Percentiles rank a stretch among this genome's conserved stretches.
Evolutionary conservation across 2,888 invertebrate species (phyloP).

Genomic region (Polydrusus tereticollis): DNA sequence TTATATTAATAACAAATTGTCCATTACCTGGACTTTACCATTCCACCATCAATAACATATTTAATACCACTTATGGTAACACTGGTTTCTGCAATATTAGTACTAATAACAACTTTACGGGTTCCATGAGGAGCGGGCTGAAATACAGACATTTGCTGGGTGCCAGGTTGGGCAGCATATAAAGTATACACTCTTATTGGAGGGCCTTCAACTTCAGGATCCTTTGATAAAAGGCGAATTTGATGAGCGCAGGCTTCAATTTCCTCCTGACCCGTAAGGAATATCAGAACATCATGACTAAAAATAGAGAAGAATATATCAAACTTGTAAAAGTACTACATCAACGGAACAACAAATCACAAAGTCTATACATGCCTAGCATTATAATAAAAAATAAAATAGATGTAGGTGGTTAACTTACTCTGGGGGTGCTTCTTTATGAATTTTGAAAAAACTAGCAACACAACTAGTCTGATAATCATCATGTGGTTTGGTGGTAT

Average conservation of each 20-base stretch:
- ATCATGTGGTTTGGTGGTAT: slow-evolving; percentile 78
- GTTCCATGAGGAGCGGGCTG: slow-evolving; percentile 77
- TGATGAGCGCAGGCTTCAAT: slow-evolving; percentile 88
- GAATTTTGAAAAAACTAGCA: slow-evolving; percentile 91
- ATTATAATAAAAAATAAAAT: background rate
- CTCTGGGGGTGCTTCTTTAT: slow-evolving; percentile 84
- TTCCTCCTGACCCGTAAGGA: slow-evolving; percentile 97
- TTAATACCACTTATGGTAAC: slow-evolving; percentile 94
- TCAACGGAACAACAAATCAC: too few species aligned
- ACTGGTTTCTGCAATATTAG: slow-evolving; percentile 98
- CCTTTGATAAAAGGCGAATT: slow-evolving; percentile 80
- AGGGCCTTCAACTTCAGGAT: slow-evolving; percentile 73
- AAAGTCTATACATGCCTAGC: background rate
- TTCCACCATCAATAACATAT: slow-evolving; percentile 92
- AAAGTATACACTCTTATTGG: slow-evolving; percentile 85
- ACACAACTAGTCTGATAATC: slow-evolving; percentile 89
- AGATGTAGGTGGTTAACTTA: slow-evolving; percentile 70
- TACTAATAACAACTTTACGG: slow-evolving; percentile 93
- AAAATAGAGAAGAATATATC: slow-evolving; percentile 36
- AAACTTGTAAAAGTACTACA: background rate
- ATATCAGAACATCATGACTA: slow-evolving; percentile 92
- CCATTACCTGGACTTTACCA: slow-evolving; percentile 88
- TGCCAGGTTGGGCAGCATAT: slow-evolving; percentile 90
- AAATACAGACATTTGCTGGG: slow-evolving; percentile 91
- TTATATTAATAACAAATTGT: slow-evolving; percentile 12